A percentile compares a stretch with the other conserved stretches of the same genome.
These are phyloP conservation scores for Orchestes rusci DNA, from an alignment of 2,888 invertebrate genomes.

Conservation along the genomic window DNA sequence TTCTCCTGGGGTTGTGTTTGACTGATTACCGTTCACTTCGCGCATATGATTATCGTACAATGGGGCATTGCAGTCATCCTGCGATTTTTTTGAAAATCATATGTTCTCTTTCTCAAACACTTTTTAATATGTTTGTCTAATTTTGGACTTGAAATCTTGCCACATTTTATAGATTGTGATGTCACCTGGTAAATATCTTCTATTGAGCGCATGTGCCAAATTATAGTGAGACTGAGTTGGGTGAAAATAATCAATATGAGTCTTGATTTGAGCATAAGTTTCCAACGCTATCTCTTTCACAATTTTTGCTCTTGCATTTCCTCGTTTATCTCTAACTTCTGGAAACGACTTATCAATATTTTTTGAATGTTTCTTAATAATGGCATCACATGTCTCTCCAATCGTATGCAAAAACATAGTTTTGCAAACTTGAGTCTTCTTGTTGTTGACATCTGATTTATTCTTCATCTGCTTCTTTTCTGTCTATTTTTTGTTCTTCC, in stretches of 20 bases:
- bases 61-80: constrained; percentile 16
- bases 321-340: constrained; percentile 7
- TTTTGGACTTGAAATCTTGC: constrained; percentile 9
- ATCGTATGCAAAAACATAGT: constrained; percentile 9
- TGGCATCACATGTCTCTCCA: constrained; percentile 1
- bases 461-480: too few species aligned
- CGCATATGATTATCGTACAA: too few species aligned
- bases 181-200: constrained; percentile 5
- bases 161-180: constrained; percentile 13
- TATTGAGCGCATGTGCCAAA: constrained; percentile 8
- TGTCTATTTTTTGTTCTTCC: too few species aligned
- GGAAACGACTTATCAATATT: constrained; percentile 3
- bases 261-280: constrained; percentile 10
- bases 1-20: too few species aligned
- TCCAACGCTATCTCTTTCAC: constrained; percentile 11
- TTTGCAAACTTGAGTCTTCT: background rate
- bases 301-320: constrained; percentile 2
- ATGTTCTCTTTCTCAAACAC: constrained; percentile 16
- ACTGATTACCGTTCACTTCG: too few species aligned
- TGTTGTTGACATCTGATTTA: background rate
- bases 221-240: constrained; percentile 16
- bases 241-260: constrained; percentile 11
- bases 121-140: constrained; percentile 10
- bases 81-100: constrained; percentile 12
- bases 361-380: constrained; percentile 7